phyloP scores from a whole-genome alignment of 2,113 vertebrate species.

The Burhinus bistriatus region DNA sequence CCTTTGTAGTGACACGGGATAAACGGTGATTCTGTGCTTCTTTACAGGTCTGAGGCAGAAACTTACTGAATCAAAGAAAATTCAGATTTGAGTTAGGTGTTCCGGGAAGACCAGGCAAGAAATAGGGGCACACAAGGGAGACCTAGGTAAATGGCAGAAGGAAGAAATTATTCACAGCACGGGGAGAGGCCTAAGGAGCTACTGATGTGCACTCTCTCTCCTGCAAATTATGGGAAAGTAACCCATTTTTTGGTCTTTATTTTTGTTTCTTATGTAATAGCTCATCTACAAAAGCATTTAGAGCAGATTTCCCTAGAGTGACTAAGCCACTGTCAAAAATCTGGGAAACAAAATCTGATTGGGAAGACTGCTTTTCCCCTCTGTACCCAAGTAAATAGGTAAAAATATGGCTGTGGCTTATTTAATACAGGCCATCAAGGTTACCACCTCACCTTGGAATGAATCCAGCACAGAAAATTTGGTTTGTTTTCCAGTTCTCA shows the following conservation, averaged over 20 bases:
- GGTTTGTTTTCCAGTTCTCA: not conserved
- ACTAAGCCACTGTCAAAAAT: slow-evolving; percentile 11
- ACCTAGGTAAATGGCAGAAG: not conserved
- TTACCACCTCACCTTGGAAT: not conserved
- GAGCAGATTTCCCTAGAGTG: slow-evolving; percentile 33
- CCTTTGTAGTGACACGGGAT: not conserved
- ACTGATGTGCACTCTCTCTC: not conserved
- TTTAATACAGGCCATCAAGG: not conserved
- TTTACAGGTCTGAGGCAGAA: not conserved
- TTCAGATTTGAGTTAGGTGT: not conserved
- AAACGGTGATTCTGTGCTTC: not conserved
- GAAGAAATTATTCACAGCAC: not conserved
- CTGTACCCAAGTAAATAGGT: not conserved
- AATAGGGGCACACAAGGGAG: not conserved
- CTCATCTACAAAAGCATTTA: slow-evolving; percentile 47
- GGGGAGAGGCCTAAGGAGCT: not conserved
- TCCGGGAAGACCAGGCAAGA: not conserved
- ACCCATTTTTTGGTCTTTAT: slow-evolving; percentile 34
- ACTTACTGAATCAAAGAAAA: not conserved
- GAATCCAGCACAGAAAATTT: not conserved
- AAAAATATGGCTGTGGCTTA: not conserved
- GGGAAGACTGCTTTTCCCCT: not conserved
- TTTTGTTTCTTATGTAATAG: slow-evolving; percentile 53
- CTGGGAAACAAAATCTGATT: not conserved
- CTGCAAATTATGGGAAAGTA: slow-evolving; percentile 27